A percentile compares a stretch with the other conserved stretches of the same genome.
phyloP scores from a whole-genome alignment of 2,888 invertebrate species.

The Rhabditophanes sp. region DNA sequence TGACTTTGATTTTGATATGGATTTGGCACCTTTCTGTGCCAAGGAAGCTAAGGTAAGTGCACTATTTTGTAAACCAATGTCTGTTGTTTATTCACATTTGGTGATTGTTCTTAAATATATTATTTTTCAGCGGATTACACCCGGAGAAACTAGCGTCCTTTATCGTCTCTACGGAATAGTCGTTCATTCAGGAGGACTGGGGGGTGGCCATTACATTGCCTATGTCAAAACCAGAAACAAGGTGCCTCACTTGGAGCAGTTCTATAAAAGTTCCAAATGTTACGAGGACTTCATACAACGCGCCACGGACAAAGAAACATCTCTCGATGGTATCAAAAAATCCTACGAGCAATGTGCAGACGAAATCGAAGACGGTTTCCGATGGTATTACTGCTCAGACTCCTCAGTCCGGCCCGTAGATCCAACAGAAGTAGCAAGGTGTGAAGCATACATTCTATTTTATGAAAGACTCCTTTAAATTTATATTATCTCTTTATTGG shows the following conservation, averaged over 20 bases:
- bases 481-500: slow-evolving; percentile 1
- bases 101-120: neutral
- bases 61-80: neutral
- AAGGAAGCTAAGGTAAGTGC: slow-evolving; percentile 14
- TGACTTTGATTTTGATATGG: slow-evolving; percentile 66
- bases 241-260: slow-evolving; percentile 7
- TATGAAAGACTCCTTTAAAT: slow-evolving; percentile 64
- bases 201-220: slow-evolving; percentile 78
- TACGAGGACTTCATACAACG: neutral
- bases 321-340: neutral
- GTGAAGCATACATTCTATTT: slow-evolving; percentile 74
- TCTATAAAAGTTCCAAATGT: slow-evolving; percentile 3
- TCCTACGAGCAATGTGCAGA: slow-evolving; percentile 2
- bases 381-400: slow-evolving; percentile 88
- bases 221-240: slow-evolving; percentile 63
- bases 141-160: slow-evolving; percentile 48
- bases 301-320: neutral
- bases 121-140: slow-evolving; percentile 12
- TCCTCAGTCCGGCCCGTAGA: slow-evolving; percentile 63
- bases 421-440: slow-evolving; percentile 63
- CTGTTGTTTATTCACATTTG: neutral
- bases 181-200: slow-evolving; percentile 76
- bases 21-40: slow-evolving; percentile 72
- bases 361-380: slow-evolving; percentile 49
- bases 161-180: slow-evolving; percentile 87